These are phyloP conservation scores for Murina feae DNA, from an alignment of 2,113 vertebrate genomes.

Conservation along the genomic window DNA sequence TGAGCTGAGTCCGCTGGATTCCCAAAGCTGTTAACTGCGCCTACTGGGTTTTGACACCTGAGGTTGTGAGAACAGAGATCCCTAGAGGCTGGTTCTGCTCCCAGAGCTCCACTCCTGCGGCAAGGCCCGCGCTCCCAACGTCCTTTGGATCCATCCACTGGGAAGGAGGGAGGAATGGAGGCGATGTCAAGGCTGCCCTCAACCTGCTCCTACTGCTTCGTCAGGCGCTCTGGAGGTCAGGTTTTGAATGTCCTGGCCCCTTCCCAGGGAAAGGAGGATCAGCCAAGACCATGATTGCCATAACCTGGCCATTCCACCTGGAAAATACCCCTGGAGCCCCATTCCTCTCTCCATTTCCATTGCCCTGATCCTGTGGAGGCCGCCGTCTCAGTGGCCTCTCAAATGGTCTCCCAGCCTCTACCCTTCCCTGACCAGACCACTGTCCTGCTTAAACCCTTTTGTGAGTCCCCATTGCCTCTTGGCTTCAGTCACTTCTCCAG, in stretches of 20 bases:
- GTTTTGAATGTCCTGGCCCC: not conserved
- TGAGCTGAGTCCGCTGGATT: not conserved
- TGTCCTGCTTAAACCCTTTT: not conserved
- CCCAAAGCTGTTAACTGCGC: not conserved
- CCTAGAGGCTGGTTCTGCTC: not conserved
- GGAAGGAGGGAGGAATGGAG: not conserved
- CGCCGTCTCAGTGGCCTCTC: not conserved
- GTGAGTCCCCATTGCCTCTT: not conserved
- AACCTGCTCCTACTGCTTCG: not conserved
- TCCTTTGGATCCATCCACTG: not conserved
- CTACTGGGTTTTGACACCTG: constrained; percentile 36
- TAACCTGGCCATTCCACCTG: not conserved
- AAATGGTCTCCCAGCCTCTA: not conserved
- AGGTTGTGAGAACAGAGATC: constrained; percentile 58
- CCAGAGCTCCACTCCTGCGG: not conserved
- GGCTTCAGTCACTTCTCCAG: not conserved
- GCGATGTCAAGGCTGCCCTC: not conserved
- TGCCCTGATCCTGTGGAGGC: not conserved
- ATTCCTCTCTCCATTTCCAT: not conserved
- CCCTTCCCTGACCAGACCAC: not conserved
- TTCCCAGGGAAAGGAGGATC: not conserved
- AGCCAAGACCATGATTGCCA: not conserved
- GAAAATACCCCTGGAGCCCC: not conserved
- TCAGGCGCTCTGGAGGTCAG: not conserved
- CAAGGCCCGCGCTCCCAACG: not conserved